Base-by-base conservation (phyloP, 2,797 vertebrate genomes). In the Distichodus sexfasciatus region DNA sequence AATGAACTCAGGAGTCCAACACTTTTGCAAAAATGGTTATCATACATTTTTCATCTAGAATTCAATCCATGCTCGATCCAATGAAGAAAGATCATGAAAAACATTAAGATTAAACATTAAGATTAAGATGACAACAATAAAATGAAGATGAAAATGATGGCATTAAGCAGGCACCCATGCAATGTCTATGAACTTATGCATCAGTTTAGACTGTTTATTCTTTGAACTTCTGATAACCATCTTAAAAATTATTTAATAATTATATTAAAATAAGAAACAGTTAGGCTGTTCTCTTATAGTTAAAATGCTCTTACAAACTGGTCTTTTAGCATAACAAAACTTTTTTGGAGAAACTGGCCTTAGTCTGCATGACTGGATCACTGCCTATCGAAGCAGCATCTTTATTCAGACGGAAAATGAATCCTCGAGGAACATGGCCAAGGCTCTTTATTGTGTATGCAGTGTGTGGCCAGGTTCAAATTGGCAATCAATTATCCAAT, bases 401-500 rank as follows among this genome's bases (percentile, higher is more conserved):
- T 91, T 89, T 88, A 86, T 91, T 88, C 88, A 72, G 82, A 88
- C 80, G 86, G 84, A 91, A 92, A 89, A 90, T 89, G 86, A 90
- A 89, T 90, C 88, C 90, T 86, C 87, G 86, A 89, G 89, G 87
- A 90, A 87, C 89, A 78, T 82, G 84, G 88, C 87, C 89, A 89
- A 73, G 87, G 79, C 86, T 77, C 88, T 90, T 87, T 90, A 90
- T 90, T 92, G 90, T 88, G 89, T 90, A 92, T 92, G 90, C 90
- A 90, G 86, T 85, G 88, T 90, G 88, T 89, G 88, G 90, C 87
- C 90, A 90, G 88, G 89, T 89, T 91, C 88, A 92, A 90, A 92
- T 91, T 91, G 91, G 90, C 91, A 92, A 91, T 92, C 91, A 92
- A 91, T 92, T 92, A 92, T 91, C 90, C 90, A 92, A 92, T 92